phyloP scores from a whole-genome alignment of 2,797 vertebrate species.

The Percopsis omiscomaycus region DNA sequence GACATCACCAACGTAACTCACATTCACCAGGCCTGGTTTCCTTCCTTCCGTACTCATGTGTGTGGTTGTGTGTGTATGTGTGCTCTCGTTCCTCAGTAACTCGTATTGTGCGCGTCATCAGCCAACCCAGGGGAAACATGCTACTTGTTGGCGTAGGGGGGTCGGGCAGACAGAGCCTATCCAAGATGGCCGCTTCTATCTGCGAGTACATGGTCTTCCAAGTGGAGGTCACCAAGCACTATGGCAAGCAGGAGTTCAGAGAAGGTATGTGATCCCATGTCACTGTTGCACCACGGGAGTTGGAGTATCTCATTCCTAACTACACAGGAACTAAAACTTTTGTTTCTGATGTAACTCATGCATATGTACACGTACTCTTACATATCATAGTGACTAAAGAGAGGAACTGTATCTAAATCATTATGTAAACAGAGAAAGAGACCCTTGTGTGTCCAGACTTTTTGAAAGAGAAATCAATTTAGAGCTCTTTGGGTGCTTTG shows the following conservation, averaged over 20 bases:
- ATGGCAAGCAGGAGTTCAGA: constrained; percentile 87
- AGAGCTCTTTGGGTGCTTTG: constrained; percentile 10
- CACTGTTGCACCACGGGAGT: too few species aligned
- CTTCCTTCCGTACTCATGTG: not conserved
- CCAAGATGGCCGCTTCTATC: constrained; percentile 83
- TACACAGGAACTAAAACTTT: too few species aligned
- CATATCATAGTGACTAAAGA: not conserved
- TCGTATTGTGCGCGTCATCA: constrained; percentile 84
- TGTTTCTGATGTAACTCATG: too few species aligned
- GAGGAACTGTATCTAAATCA: constrained; percentile 1
- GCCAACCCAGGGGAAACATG: constrained; percentile 90
- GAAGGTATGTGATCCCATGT: constrained; percentile 72
- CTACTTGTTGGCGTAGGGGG: constrained; percentile 87
- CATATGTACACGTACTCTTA: too few species aligned
- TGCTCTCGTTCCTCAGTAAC: constrained; percentile 64
- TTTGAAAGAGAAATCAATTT: constrained; percentile 29
- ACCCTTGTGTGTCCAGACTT: constrained; percentile 11
- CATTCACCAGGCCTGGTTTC: not conserved
- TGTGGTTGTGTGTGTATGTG: constrained; percentile 1
- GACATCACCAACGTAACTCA: too few species aligned
- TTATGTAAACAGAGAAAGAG: not conserved
- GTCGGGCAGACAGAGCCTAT: constrained; percentile 86
- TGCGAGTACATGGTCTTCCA: constrained; percentile 84
- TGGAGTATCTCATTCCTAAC: too few species aligned
- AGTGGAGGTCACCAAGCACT: constrained; percentile 87